Base-by-base conservation (phyloP, 1,140 invertebrate species). In the Sycobia sp. region DNA sequence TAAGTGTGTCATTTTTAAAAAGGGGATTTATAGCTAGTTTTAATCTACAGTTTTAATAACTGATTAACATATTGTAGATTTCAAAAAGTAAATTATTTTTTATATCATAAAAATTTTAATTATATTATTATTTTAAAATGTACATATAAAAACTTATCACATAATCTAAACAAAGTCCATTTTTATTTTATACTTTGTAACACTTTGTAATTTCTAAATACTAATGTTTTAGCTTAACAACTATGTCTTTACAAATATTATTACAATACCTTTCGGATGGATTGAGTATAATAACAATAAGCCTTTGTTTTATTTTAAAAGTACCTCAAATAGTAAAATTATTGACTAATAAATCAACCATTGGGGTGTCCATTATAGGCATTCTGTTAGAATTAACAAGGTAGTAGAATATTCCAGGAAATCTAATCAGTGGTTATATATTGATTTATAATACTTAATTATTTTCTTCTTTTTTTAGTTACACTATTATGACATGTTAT, bases 271-370 rank as follows among this genome's bases (percentile, higher is more conserved):
- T 89, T 61, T 81, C 87, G 4, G 80, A 89, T 72, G 63, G 81
- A 44, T 70, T 90, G 38, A 90, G 88, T 72, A 71, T 88, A 10
- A 76, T 88, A 22, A 90, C 87, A 11, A 89, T 90, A 69, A 68
- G 82, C 36, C 85, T 86, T 77, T 89, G 88, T 76, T 82, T 89
- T 32, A 79, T 90, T 59, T 74, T 89, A 66, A 91, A 91, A 83
- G 81, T 90, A 49, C 89, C 89, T 3, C 89, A 91, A 80, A 90
- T 91, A 65, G 71, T 86, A 44, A 84, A 83, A 62, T 71, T 91
- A 46, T 65, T 83, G 39, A 80, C 83, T 63, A 73, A 84, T 27
- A 84, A 86, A 73, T 85, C 84, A 39, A 84, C 86, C 10, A 80
- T 82, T 65, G 87, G 87, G 22, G 86, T 91, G 18, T 89, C 86